phyloP scores from a whole-genome alignment of 2,888 invertebrate species.

The Hirtodrosophila cameraria region DNA sequence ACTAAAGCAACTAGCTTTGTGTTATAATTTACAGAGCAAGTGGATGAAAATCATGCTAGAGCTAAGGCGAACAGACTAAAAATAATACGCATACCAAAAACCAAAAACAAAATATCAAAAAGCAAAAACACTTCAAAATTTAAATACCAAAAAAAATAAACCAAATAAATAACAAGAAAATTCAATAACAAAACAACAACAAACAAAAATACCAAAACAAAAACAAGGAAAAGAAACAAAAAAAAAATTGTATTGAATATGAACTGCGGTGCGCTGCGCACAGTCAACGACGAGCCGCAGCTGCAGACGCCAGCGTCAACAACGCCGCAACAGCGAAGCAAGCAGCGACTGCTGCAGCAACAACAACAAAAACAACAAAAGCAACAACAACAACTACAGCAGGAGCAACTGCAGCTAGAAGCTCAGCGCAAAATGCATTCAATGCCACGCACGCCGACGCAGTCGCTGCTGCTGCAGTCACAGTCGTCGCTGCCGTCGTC shows the following conservation, averaged over 20 bases:
- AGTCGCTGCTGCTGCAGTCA: slow-evolving; percentile 13
- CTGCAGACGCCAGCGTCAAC: slow-evolving; percentile 33
- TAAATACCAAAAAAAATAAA: slow-evolving; percentile 28
- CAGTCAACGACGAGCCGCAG: slow-evolving; percentile 77
- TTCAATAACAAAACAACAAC: slow-evolving; percentile 3
- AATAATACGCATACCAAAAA: slow-evolving; percentile 41
- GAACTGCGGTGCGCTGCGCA: slow-evolving; percentile 83
- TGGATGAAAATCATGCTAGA: slow-evolving; percentile 50
- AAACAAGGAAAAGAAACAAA: slow-evolving; percentile 26
- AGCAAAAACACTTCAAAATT: slow-evolving; percentile 25
- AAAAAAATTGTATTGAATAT: slow-evolving; percentile 53
- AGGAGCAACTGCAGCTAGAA: slow-evolving; percentile 35
- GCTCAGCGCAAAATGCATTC: slow-evolving; percentile 62
- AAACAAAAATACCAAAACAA: slow-evolving; percentile 8
- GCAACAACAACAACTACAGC: slow-evolving; percentile 24
- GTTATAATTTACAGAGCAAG: slow-evolving; percentile 32
- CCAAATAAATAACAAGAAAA: slow-evolving; percentile 51
- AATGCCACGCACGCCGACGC: slow-evolving; percentile 64
- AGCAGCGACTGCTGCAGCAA: slow-evolving; percentile 25
- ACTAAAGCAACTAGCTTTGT: slow-evolving; percentile 4
- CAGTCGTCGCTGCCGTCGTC: slow-evolving; percentile 24
- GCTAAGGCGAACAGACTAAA: slow-evolving; percentile 44
- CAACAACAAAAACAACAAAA: too few relatives aligned
- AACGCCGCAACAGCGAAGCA: slow-evolving; percentile 37
- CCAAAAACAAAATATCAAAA: slow-evolving; percentile 42